Base-by-base conservation (phyloP, 1,140 invertebrate species). In the Mya arenaria region DNA sequence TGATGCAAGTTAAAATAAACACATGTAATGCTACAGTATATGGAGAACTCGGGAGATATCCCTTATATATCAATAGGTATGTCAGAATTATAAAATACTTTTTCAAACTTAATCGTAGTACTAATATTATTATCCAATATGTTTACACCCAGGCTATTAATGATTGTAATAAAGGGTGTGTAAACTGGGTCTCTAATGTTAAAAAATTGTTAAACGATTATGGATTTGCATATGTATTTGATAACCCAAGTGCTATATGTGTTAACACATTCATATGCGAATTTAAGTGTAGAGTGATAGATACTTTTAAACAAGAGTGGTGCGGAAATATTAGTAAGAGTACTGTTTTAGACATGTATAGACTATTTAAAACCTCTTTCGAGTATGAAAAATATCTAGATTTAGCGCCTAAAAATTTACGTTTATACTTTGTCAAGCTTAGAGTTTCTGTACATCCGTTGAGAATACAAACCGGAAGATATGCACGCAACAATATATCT, bases 291-390 rank as follows among this genome's bases (percentile, higher is more conserved):
- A 72, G 55, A 55, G 10, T 82, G 8, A 44, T 73, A 23, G 79
- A 73, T 74, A 30, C 5, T 65, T 78, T 66, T 66, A 65, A 52
- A 8, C 37, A 66, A 19, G 62, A 78, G 34, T 63, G 72, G 39
- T 34, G 28, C 39, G n/a, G 30, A 2, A 34, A 15, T 37, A 52
- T 74, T n/a, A 62, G 30, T 17, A 36, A 39, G 13, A 68, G 5
- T 39, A n/a, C 65, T 68, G 30, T 68, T 68, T 39, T 68, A n/a
- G n/a, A 36, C 17, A 6, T 68, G n/a, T 68, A 68, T 68, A 68
- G 36, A 39, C n/a, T 34, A 32, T 68, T 28, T 36, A 68, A 68
- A 39, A 30, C 23, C 19, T 23, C 36, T 8, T 37, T 68, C 39
- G 65, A 36, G 15, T 68, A 68, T 37, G 65, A 68, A 68, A 68